phyloP scores from a whole-genome alignment of 2,113 vertebrate species.

The Pyrgilauda ruficollis region DNA sequence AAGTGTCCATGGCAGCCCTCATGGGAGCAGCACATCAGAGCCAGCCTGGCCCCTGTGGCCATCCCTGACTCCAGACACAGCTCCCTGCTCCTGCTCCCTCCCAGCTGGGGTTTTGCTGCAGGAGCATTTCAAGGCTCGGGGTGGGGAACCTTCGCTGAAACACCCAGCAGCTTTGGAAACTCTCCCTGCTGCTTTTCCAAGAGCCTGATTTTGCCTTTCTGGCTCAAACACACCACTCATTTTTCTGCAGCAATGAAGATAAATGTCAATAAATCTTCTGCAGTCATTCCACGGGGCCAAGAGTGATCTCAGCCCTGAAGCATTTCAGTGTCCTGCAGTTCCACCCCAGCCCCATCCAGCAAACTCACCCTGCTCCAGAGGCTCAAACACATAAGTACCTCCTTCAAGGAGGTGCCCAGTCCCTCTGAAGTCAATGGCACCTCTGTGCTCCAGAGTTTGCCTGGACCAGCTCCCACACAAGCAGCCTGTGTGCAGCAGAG shows the following conservation, averaged over 20 bases:
- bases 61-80: neutral
- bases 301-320: constrained; percentile 49
- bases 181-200: constrained; percentile 6
- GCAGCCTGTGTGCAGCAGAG: neutral
- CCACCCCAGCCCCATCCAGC: neutral
- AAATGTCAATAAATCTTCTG: constrained; percentile 9
- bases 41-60: neutral
- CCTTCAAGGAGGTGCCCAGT: neutral
- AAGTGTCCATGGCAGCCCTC: no score
- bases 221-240: neutral
- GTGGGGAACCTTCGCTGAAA: neutral
- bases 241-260: constrained; percentile 33
- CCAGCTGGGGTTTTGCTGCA: neutral
- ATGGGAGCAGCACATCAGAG: neutral
- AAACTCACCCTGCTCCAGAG: neutral
- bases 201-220: constrained; percentile 13
- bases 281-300: neutral
- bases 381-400: neutral
- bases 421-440: neutral
- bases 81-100: neutral
- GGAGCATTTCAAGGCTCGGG: neutral
- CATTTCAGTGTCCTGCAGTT: constrained; percentile 2
- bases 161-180: neutral
- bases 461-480: neutral
- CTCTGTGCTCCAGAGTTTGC: neutral